Base-by-base conservation (phyloP, 2,888 invertebrate species). In the Tinea pellionella region DNA sequence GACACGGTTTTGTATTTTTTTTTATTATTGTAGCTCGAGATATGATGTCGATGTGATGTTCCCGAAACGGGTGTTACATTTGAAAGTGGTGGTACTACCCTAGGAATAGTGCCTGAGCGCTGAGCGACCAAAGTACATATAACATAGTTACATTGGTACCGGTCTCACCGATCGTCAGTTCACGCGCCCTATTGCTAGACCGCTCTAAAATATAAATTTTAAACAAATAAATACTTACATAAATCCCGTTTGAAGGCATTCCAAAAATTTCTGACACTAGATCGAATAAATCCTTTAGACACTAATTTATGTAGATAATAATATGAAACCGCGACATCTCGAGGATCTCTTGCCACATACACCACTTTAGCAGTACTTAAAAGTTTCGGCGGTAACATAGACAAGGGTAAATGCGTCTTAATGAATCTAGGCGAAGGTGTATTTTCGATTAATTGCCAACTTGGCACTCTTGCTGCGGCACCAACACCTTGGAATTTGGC, bases 311-410 rank as follows among this genome's bases (percentile, higher is more conserved):
- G 90, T 61, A 93, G 89, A 69, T 92, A 91, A 69, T 88, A 94
- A 67, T 90, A 92, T 0, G 94, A 94, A 0, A 93, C 89, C 1
- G 89, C 89, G 0, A 91, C 90, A 69, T 94, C 94, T 65, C 93
- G 91, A 0, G 93, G 91, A 69, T 94, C 92, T 65, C 94, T 88
- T 0, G 90, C 89, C 0, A 93, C 90, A 68, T 93, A 93, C 15
- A 94, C 85, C 2, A 94, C 85, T 65, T 80, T 84, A 0, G 90
- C 90, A 78, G 74, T 78, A 65, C 76, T 74, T 11, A 83, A 64
- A 6, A 88, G 60, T 64, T 75, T 75, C 0, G 84, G 82, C 0
- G 92, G 92, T n/a, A 92, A 71, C 18, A 92, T 70, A 0, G 89
- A 80, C 59, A 89, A 81, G 0, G 92, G 92, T 42, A 92, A 74